phyloP scores from a whole-genome alignment of 2,797 vertebrate species.

The Smutsia gigantea region DNA sequence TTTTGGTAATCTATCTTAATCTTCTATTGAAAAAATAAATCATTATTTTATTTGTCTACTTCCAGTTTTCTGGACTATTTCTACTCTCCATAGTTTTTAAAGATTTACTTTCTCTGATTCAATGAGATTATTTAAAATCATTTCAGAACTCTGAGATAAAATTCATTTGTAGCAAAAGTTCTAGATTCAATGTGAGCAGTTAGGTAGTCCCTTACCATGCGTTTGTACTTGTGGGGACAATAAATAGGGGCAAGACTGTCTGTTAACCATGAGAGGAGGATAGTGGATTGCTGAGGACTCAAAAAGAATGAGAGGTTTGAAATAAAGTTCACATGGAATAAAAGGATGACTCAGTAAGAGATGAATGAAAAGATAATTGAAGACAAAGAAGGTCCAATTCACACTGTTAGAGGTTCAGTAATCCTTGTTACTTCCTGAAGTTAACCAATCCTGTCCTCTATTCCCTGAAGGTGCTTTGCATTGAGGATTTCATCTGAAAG shows the following conservation, averaged over 20 bases:
- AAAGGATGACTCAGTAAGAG: not conserved
- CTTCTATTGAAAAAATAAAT: not conserved
- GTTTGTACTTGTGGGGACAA: not conserved
- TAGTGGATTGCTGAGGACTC: not conserved
- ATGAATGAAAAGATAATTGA: not conserved
- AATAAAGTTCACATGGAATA: not conserved
- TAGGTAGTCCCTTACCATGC: not conserved
- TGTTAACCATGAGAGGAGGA: not conserved
- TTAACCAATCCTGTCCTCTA: not conserved
- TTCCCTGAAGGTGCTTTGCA: not conserved
- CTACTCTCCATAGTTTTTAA: not conserved
- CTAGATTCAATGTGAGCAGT: not conserved
- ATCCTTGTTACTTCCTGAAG: not conserved
- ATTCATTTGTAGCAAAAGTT: not conserved
- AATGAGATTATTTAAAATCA: not conserved
- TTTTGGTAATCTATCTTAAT: not conserved
- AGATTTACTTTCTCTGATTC: not conserved
- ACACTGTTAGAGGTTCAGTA: not conserved
- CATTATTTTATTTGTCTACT: not conserved
- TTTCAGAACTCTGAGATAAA: not conserved
- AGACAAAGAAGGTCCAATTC: not conserved
- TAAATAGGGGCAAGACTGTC: not conserved
- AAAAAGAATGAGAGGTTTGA: not conserved
- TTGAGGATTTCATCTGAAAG: not conserved
- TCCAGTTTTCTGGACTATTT: not conserved